Conservation (phyloP, 2,113 vertebrate species). For the Malaclemys terrapin region DNA sequence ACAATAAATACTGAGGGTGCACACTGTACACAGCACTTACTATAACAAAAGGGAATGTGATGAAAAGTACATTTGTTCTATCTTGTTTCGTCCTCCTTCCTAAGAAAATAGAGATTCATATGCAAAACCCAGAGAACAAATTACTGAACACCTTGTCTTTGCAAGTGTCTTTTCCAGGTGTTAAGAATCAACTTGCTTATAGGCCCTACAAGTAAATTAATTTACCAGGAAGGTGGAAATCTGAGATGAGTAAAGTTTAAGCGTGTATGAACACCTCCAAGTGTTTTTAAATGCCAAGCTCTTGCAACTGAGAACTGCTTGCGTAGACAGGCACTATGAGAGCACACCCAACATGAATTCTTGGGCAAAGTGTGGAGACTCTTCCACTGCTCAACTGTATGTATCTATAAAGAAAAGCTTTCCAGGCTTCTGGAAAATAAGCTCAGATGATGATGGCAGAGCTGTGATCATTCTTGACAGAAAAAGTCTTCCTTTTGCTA, state of each 20-base stretch:
- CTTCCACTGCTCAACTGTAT: neutral
- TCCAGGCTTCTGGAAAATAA: slow-evolving; percentile 32
- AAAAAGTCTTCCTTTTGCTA: neutral
- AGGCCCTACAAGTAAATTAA: slow-evolving; percentile 15
- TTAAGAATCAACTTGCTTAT: slow-evolving; percentile 29
- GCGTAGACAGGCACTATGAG: slow-evolving; percentile 55
- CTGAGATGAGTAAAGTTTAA: slow-evolving; percentile 26
- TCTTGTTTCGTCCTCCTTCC: slow-evolving; percentile 35
- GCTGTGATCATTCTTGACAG: neutral
- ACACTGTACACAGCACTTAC: neutral
- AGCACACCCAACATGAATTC: neutral
- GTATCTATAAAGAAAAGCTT: slow-evolving; percentile 39
- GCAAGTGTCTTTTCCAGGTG: slow-evolving; percentile 26
- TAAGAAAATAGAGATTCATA: neutral
- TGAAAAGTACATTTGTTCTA: neutral
- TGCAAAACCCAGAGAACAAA: neutral
- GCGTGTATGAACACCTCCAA: slow-evolving; percentile 46
- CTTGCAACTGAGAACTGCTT: slow-evolving; percentile 36
- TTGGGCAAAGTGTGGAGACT: neutral
- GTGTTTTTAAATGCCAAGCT: slow-evolving; percentile 16
- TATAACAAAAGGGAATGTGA: neutral
- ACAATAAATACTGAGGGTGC: neutral
- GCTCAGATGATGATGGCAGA: slow-evolving; percentile 23
- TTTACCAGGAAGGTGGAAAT: slow-evolving; percentile 42
- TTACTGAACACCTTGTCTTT: neutral